Percentiles rank a stretch among this genome's conserved stretches.
Conservation (phyloP, 2,797 vertebrate genomes). For the Cyprinella venusta region DNA sequence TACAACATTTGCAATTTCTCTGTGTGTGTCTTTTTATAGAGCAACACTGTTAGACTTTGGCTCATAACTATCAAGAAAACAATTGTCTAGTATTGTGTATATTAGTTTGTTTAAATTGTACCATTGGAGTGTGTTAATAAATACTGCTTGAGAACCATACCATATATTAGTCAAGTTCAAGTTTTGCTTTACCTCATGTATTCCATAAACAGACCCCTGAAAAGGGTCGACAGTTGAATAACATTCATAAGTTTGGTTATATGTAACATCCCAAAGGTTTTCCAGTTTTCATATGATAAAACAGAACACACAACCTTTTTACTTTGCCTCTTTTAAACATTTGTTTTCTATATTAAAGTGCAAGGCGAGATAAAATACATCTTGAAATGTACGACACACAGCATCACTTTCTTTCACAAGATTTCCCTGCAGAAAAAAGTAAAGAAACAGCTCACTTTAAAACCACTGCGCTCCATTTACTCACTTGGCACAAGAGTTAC, state of each 20-base stretch:
- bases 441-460: conserved; percentile 43
- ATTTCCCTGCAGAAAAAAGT: conserved; percentile 37
- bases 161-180: conserved; percentile 41
- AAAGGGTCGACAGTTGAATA: conserved; percentile 42
- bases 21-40: conserved; percentile 7
- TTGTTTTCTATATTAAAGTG: conserved; percentile 76
- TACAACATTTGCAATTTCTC: not conserved
- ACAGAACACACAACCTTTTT: conserved; percentile 62
- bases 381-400: conserved; percentile 76
- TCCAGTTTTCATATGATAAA: conserved; percentile 59
- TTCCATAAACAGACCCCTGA: conserved; percentile 45
- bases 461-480: conserved; percentile 64
- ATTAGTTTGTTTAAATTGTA: conserved; percentile 17
- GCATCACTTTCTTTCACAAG: conserved; percentile 20
- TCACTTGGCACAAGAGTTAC: conserved; percentile 75
- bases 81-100: conserved; percentile 9
- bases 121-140: conserved; percentile 37
- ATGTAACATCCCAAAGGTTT: conserved; percentile 64
- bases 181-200: conserved; percentile 29
- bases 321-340: conserved; percentile 45
- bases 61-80: conserved; percentile 36
- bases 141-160: conserved; percentile 34
- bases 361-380: conserved; percentile 81
- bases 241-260: conserved; percentile 68
- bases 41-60: conserved; percentile 55